phyloP scores from a whole-genome alignment of 2,888 invertebrate genomes.

The Epinotia ramella region DNA sequence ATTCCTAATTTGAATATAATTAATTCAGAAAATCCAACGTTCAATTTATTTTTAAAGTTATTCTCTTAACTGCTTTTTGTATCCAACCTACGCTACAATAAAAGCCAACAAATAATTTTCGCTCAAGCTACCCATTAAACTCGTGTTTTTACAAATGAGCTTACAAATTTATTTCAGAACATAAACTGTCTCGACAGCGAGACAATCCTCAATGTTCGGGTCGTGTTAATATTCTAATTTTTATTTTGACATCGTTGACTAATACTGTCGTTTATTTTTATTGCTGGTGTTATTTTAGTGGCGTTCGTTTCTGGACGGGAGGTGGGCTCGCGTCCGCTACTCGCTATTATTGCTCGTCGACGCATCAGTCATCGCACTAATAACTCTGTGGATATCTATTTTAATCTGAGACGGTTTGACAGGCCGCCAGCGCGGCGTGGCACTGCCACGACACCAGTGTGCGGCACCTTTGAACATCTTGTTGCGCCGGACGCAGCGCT shows the following conservation, averaged over 20 bases:
- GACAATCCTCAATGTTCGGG: slow-evolving; percentile 57
- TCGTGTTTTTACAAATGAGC: slow-evolving; percentile 45
- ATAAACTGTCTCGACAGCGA: slow-evolving; percentile 51
- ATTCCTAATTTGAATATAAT: slow-evolving; percentile 69
- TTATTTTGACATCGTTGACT: slow-evolving; percentile 83
- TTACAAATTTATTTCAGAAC: slow-evolving; percentile 48
- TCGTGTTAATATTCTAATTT: slow-evolving; percentile 72
- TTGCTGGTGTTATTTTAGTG: slow-evolving; percentile 78
- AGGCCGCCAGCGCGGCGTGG: slow-evolving; percentile 65
- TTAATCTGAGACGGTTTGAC: slow-evolving; percentile 74
- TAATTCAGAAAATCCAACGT: slow-evolving; percentile 61
- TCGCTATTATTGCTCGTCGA: slow-evolving; percentile 78
- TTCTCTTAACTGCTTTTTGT: slow-evolving; percentile 56
- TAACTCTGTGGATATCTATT: slow-evolving; percentile 76
- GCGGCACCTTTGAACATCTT: slow-evolving; percentile 75
- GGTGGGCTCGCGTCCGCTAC: slow-evolving; percentile 59
- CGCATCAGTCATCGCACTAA: slow-evolving; percentile 81
- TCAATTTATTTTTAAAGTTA: slow-evolving; percentile 64
- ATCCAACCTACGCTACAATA: slow-evolving; percentile 51
- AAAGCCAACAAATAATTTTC: slow-evolving; percentile 51
- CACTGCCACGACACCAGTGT: slow-evolving; percentile 46
- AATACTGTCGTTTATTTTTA: slow-evolving; percentile 83
- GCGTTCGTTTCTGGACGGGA: slow-evolving; percentile 70
- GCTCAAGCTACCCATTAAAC: slow-evolving; percentile 48
- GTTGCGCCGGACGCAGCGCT: slow-evolving; percentile 65